phyloP scores from a whole-genome alignment of 1,140 invertebrate genomes.

The Drosophila tani region DNA sequence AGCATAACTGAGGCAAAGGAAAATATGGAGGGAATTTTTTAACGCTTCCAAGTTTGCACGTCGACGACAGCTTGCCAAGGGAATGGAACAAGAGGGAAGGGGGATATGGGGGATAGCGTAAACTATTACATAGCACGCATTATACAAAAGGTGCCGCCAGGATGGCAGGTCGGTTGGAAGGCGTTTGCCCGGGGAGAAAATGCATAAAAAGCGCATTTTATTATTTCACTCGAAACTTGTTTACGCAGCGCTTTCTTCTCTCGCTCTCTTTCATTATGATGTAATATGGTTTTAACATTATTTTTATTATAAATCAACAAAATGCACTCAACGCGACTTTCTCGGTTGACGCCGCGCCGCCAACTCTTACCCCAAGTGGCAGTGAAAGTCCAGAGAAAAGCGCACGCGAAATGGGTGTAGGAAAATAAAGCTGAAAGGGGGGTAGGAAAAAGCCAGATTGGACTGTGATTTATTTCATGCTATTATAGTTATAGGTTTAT shows the following conservation, averaged over 20 bases:
- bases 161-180: conserved; percentile 5
- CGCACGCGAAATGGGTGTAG: conserved; percentile 5
- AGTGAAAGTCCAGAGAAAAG: conserved; percentile 21
- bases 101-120: conserved; percentile 27
- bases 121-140: conserved; percentile 79
- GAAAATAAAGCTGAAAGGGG: conserved; percentile 6
- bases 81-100: not conserved
- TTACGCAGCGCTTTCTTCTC: conserved; percentile 56
- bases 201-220: conserved; percentile 80
- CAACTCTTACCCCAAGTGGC: conserved; percentile 46
- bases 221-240: conserved; percentile 80
- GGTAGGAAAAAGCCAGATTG: conserved; percentile 24
- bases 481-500: conserved; percentile 65
- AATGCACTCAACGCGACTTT: conserved; percentile 70
- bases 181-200: conserved; percentile 29
- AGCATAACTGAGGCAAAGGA: conserved; percentile 36
- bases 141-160: conserved; percentile 45
- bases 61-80: conserved; percentile 69
- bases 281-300: conserved; percentile 80
- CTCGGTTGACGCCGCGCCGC: conserved; percentile 48
- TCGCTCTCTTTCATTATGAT: conserved; percentile 68
- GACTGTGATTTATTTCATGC: conserved; percentile 68
- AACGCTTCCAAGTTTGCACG: conserved; percentile 67
- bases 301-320: conserved; percentile 80
- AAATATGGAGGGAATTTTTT: conserved; percentile 74